Conservation (phyloP, 2,888 invertebrate species). For the Arrhopalites spinosus region DNA sequence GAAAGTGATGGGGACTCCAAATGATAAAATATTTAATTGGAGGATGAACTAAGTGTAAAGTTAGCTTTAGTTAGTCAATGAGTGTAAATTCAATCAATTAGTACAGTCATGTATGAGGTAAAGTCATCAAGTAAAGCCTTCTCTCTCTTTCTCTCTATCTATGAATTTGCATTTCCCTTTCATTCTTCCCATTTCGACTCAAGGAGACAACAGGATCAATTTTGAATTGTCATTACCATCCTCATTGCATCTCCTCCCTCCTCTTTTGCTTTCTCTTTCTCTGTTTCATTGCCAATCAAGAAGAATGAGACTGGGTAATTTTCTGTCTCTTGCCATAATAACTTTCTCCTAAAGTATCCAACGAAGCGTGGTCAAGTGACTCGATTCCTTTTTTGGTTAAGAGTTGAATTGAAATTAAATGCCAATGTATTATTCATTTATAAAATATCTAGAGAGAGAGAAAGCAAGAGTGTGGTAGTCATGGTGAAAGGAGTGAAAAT, state of each 20-base stretch:
- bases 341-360: too few species aligned
- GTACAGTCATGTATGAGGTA: slow-evolving; percentile 10
- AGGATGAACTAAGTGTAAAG: not conserved
- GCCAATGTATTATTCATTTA: too few species aligned
- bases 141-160: not conserved
- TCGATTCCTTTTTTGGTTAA: too few species aligned
- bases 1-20: not conserved
- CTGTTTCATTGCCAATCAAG: not conserved
- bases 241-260: too few species aligned
- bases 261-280: not conserved
- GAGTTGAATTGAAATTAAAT: too few species aligned
- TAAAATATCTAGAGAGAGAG: too few species aligned
- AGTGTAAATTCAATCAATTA: slow-evolving; percentile 17
- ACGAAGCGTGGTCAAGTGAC: too few species aligned
- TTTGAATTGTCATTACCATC: not conserved
- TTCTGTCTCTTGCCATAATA: too few species aligned
- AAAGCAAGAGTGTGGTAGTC: too few species aligned
- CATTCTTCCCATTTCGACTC: not conserved
- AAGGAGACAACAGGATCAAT: not conserved
- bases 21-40: not conserved
- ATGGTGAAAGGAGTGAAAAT: too few species aligned
- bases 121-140: not conserved
- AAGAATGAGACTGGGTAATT: not conserved
- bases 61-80: slow-evolving; percentile 16
- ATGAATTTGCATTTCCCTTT: not conserved